phyloP scores from a whole-genome alignment of 1,140 invertebrate genomes.

The Sarcophaga peregrina region DNA sequence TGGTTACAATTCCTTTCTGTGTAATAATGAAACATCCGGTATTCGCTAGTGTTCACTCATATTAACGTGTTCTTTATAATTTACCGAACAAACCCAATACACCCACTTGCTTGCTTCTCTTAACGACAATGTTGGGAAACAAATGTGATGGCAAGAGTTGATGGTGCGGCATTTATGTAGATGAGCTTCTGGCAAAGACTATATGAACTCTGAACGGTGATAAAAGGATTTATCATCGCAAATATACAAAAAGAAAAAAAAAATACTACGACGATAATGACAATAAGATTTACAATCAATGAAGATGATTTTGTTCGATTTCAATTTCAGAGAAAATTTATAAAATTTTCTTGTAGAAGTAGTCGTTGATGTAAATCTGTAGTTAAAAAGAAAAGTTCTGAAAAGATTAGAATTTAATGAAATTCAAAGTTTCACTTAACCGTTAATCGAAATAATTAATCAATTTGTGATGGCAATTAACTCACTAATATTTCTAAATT shows the following conservation, averaged over 20 bases:
- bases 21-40: slow-evolving; percentile 64
- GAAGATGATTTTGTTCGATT: neutral
- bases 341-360: too few relatives aligned
- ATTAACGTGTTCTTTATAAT: neutral
- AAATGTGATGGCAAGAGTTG: slow-evolving; percentile 65
- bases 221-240: slow-evolving; percentile 64
- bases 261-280: too few relatives aligned
- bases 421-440: too few relatives aligned
- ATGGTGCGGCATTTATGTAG: slow-evolving; percentile 64
- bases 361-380: too few relatives aligned
- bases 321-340: too few relatives aligned
- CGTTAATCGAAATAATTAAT: too few relatives aligned
- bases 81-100: slow-evolving; percentile 30
- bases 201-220: slow-evolving; percentile 67
- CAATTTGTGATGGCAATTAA: too few relatives aligned
- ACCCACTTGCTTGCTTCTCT: slow-evolving; percentile 4
- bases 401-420: too few relatives aligned
- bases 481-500: too few relatives aligned
- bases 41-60: slow-evolving; percentile 39
- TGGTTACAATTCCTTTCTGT: slow-evolving; percentile 58
- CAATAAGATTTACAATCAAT: neutral
- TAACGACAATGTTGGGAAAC: slow-evolving; percentile 48
- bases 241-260: slow-evolving; percentile 3
- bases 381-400: too few relatives aligned
- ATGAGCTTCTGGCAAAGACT: slow-evolving; percentile 64